Base-by-base conservation (phyloP, 2,888 invertebrate species). In the Agapostemon virescens region DNA sequence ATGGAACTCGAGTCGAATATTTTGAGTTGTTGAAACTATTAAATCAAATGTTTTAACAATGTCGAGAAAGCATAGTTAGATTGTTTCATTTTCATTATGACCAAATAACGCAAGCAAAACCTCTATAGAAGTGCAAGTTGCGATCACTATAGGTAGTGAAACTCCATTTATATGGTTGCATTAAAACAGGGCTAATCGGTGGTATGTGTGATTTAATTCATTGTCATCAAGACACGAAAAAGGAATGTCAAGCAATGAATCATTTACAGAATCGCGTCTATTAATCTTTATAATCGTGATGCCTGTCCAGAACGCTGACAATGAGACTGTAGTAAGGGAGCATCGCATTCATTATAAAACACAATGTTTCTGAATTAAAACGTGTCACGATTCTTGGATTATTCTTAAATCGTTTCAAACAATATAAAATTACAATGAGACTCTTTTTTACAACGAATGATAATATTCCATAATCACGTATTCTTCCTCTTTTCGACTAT, bases 181-280 rank as follows among this genome's bases (percentile, higher is more conserved):
- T 55, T 55, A 55, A 17, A 55, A 17, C 15, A 55, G 55, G 6
- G 26, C 55, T 55, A 55, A 55, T 7, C 55, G 26, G 55, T 26
- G 55, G 55, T 26, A 55, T 55, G 55, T 17, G 26, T 55, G 55
- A 55, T 55, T 55, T 55, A 26, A 55, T 55, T 26, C 0, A 55
- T 55, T 55, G 55, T 17, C 17, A 2, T 55, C 26, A 55, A 55
- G 55, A 26, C 26, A 26, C 26, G 26, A 55, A 55, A 55, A 15
- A 15, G 55, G n/a, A 33, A 69, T 15, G 42, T 15, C 9, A 42
- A 15, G 55, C 30, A 42, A 33, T n/a, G 26, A 66, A 52, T 52
- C 55, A 55, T 55, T 55, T 55, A 26, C 55, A 26, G 55, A 55
- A 55, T 55, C 55, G 26, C 26, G 26, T 26, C 55, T 55, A 55